phyloP scores from a whole-genome alignment of 2,888 invertebrate species.

The Dromius quadrimaculatus region DNA sequence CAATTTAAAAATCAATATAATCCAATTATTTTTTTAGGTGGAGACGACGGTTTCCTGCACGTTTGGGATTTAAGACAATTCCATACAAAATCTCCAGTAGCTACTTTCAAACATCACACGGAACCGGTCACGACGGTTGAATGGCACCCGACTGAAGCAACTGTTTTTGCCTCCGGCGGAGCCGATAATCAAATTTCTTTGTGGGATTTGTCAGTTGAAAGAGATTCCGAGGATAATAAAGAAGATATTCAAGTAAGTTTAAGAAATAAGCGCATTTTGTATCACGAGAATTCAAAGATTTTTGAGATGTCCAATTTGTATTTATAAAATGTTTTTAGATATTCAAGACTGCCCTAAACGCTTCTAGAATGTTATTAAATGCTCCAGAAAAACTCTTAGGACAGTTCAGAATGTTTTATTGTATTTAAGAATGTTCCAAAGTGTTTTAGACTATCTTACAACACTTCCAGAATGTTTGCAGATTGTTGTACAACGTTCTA shows the following conservation, averaged over 20 bases:
- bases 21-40: slow-evolving; percentile 72
- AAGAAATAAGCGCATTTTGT: too few species aligned
- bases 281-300: too few species aligned
- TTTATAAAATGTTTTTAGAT: too few species aligned
- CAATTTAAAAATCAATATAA: background rate
- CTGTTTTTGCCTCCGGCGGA: slow-evolving; percentile 93
- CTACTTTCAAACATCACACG: slow-evolving; percentile 95
- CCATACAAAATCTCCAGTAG: slow-evolving; percentile 82
- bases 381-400: too few species aligned
- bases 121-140: slow-evolving; percentile 95
- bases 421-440: too few species aligned
- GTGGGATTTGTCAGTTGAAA: slow-evolving; percentile 96
- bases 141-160: slow-evolving; percentile 95
- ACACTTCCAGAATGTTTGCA: too few species aligned
- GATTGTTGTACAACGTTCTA: too few species aligned
- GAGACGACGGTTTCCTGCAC: slow-evolving; percentile 94
- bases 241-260: slow-evolving; percentile 61
- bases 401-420: too few species aligned
- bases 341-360: too few species aligned
- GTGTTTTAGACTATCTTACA: too few species aligned
- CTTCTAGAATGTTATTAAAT: too few species aligned
- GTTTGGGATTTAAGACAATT: slow-evolving; percentile 97
- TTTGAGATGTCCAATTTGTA: too few species aligned
- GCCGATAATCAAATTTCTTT: slow-evolving; percentile 96
- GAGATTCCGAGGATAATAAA: slow-evolving; percentile 74